Evolutionary conservation across 2,113 vertebrate species (phyloP), one percentile per base, ranked within the genome.

Genomic region (Arvicanthis niloticus): DNA sequence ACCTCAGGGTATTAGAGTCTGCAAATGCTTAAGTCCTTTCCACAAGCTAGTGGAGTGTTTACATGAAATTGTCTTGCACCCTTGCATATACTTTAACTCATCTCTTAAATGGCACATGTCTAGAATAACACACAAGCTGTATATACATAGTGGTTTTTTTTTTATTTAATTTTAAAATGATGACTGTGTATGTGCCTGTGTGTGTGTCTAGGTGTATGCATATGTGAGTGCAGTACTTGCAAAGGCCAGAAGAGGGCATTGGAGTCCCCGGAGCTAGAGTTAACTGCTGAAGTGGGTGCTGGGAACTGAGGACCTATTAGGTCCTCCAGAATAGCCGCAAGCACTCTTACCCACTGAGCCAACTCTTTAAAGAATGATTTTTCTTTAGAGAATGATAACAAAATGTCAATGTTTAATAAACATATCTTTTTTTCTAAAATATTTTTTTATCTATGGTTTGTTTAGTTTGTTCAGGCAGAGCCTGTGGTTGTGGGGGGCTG

Each of bases 11-110:
- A 56, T 29, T 9, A 45, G 73, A n/a, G 58, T 77, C 16, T 19
- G 9, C 60, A 94, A 72, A 68, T 91, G 80, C 70, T 91, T 24
- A 15, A 58, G 80, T 68, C 72, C 15, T 73, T 58, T 68, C 37
- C 15, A 22, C n/a, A 16, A 62, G 34, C 31, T 19, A 34, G 34
- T 24, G 2, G 5, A n/a, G 34, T 26, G 3, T 90, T 56, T 68
- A 22, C 48, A n/a, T 7, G 11, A 1, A 37, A 34, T 40, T 2
- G 15, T 4, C 19, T 19, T 31, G 6, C 1, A 10, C 4, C 22
- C 1, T 58, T 10, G 29, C 3, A 6, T 68, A n/a, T 45, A 48
- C 19, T 62, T 26, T 37, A 84, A 56, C 5, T 76, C n/a, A 70
- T 16, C 10, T 68, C 48, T 77, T 24, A 34, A 34, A 48, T 77